Percentiles rank a stretch among this genome's conserved stretches.
phyloP scores from a whole-genome alignment of 2,113 vertebrate genomes.

The Miniopterus natalensis region DNA sequence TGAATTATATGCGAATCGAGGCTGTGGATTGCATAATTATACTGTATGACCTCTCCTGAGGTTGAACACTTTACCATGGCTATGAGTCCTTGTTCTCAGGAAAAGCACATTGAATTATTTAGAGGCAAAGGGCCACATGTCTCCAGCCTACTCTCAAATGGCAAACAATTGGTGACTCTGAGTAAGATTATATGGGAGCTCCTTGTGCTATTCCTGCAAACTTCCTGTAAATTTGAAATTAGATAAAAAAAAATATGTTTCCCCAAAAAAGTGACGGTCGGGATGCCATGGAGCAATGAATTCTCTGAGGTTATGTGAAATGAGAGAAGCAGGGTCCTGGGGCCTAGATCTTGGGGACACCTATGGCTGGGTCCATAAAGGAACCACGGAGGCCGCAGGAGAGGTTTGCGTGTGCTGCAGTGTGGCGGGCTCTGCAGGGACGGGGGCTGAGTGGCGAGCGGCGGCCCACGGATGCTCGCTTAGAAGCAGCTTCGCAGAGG shows the following conservation, averaged over 20 bases:
- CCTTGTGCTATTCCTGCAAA: neutral
- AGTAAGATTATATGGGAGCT: neutral
- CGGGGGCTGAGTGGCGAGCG: neutral
- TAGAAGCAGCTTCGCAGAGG: neutral
- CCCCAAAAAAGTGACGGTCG: neutral
- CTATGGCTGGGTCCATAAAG: neutral
- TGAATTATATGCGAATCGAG: neutral
- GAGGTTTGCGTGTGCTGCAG: neutral
- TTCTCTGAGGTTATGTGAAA: neutral
- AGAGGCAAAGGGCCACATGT: neutral
- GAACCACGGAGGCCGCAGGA: neutral
- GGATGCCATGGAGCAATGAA: neutral
- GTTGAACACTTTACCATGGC: conserved; percentile 11
- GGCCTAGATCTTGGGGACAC: neutral
- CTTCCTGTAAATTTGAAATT: conserved; percentile 37
- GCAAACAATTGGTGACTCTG: neutral
- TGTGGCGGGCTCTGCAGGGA: neutral
- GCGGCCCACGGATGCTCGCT: neutral
- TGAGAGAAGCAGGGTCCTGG: neutral
- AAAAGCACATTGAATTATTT: neutral
- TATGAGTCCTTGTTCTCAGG: neutral
- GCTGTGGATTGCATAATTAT: conserved; percentile 32
- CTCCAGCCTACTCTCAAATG: neutral
- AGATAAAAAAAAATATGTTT: neutral
- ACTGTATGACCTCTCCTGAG: conserved; percentile 8